Evolutionary conservation across 2,113 vertebrate species (phyloP), one percentile per base, ranked within the genome.

Genomic region (Sebastes fasciatus): DNA sequence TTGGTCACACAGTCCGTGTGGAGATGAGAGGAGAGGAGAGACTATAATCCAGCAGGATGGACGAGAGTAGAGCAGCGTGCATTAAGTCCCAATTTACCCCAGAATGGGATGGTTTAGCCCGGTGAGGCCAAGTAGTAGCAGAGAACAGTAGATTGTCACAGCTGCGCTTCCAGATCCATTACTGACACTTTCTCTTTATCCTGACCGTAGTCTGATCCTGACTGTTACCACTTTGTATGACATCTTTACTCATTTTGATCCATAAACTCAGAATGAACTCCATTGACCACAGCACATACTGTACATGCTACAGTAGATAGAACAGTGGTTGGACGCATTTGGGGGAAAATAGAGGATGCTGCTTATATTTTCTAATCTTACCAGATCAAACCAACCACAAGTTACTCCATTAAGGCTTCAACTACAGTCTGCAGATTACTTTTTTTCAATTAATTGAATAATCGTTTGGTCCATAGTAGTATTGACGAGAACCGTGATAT

Each of bases 11-110:
- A 80, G 90, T 82, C 76, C 12, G 46, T 57, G 55, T 82, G 81
- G 80, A 87, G 80, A 87, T 87, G 82, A 91, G 72, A 80, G 71
- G 66, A 61, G 55, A 82, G 74, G 84, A 85, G 83, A 75, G 85
- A 63, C 21, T 54, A 40, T 91, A 94, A 94, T 94, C 93, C 89
- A 87, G 68, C 77, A 42, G 88, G 85, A 91, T 89, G 82, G 75
- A 88, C 74, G 54, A 62, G 80, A 80, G 84, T 74, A 76, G 72
- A 79, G 68, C 86, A 74, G 57, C 26, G 14, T 76, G 85, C 62
- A 88, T 92, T 91, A 89, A 90, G 57, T 77, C 86, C 88, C 58
- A 87, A 88, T 93, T 90, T 90, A 77, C 67, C 79, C 87, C 34
- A 68, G 64, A 89, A 87, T 83, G 77, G 74, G 82, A 84, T 66